Evolutionary conservation across 2,888 invertebrate species (phyloP).

Genomic region (Salticus scenicus): DNA sequence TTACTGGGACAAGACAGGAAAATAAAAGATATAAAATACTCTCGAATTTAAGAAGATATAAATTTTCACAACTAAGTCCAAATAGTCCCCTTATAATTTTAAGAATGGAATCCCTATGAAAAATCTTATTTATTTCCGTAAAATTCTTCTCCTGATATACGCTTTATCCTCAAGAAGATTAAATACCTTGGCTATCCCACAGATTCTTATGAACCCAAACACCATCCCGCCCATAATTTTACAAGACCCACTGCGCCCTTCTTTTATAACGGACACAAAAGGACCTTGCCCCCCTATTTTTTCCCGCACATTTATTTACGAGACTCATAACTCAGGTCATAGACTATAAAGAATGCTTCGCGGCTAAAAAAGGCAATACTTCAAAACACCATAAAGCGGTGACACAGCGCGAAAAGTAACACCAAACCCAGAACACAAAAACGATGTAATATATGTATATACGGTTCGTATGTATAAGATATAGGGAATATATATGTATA

Average conservation of each 20-base stretch:
- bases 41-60: no score
- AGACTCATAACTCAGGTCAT: conserved; percentile 36
- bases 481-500: conserved; percentile 43
- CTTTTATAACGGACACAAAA: conserved; percentile 15
- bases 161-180: no score
- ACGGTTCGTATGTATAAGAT: conserved; percentile 18
- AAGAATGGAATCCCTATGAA: no score
- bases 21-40: no score
- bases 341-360: conserved; percentile 26
- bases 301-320: conserved; percentile 29
- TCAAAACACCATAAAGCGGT: conserved; percentile 35
- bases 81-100: no score
- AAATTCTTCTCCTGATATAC: background rate
- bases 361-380: conserved; percentile 31
- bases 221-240: conserved; percentile 13
- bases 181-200: background rate
- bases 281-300: background rate
- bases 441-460: conserved; percentile 28
- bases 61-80: no score
- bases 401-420: conserved; percentile 15
- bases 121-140: no score
- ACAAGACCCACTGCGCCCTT: conserved; percentile 31
- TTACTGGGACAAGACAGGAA: no score
- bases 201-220: conserved; percentile 33
- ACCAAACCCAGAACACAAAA: conserved; percentile 5